Conservation (phyloP, 1,140 invertebrate genomes). For the Dendrolimus kikuchii region DNA sequence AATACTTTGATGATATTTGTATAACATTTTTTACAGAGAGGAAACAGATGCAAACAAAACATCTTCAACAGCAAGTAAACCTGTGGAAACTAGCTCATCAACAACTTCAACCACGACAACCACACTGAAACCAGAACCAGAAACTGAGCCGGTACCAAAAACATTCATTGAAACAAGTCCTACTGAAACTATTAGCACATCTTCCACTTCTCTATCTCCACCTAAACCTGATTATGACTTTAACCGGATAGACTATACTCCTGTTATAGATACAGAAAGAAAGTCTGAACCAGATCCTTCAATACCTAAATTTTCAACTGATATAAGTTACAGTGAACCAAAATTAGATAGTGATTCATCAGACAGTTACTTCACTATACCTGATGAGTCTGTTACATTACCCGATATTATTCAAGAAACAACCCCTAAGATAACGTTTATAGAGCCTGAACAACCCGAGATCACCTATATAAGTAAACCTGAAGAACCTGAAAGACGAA, state of each 20-base stretch:
- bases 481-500: conserved; percentile 12
- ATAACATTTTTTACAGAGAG: conserved; percentile 28
- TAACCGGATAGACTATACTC: too few species aligned
- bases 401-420: neutral
- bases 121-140: conserved; percentile 15
- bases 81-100: conserved; percentile 11
- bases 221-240: too few species aligned
- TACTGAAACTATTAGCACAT: neutral
- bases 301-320: conserved; percentile 2
- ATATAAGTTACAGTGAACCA: conserved; percentile 3
- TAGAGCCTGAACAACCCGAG: neutral
- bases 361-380: too few species aligned
- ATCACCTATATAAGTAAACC: neutral
- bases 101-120: conserved; percentile 30
- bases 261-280: conserved; percentile 7
- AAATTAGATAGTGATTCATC: conserved; percentile 1
- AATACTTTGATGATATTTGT: too few species aligned
- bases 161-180: neutral
- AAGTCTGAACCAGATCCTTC: conserved; percentile 7
- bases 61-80: conserved; percentile 9
- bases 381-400: neutral
- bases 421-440: conserved; percentile 6
- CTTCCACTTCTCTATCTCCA: neutral
- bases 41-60: conserved; percentile 23
- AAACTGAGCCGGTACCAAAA: too few species aligned